Conservation (phyloP, 2,113 vertebrate species). For the Sakesphorus luctuosus region DNA sequence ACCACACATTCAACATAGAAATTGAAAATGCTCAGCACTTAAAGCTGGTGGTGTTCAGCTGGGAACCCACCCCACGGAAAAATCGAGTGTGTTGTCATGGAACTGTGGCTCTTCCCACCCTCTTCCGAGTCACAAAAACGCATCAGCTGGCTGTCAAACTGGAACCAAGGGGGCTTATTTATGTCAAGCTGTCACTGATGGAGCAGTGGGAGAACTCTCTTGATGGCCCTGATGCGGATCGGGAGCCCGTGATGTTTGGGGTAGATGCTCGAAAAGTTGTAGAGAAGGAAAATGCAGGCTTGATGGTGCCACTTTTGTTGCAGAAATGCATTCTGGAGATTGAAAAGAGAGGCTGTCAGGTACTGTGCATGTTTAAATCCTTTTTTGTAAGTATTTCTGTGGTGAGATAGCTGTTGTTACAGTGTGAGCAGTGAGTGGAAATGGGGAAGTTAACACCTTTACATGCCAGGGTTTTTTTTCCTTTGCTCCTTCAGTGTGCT, state of each 20-base stretch:
- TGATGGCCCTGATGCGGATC: constrained; percentile 77
- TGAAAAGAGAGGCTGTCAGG: constrained; percentile 97
- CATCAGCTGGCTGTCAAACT: constrained; percentile 95
- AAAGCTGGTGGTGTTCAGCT: constrained; percentile 96
- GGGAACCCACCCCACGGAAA: constrained; percentile 90
- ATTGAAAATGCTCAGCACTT: constrained; percentile 97
- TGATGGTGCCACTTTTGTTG: constrained; percentile 91
- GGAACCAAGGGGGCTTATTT: constrained; percentile 95
- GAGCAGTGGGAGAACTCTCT: constrained; percentile 96
- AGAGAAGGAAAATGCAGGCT: constrained; percentile 88
- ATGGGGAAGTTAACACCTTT: neutral
- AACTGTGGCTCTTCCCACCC: constrained; percentile 88
- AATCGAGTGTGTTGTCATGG: constrained; percentile 95
- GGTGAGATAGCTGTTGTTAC: neutral
- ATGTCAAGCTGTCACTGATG: constrained; percentile 93
- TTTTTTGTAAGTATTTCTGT: neutral
- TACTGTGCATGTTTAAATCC: constrained; percentile 67
- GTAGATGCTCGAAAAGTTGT: constrained; percentile 91
- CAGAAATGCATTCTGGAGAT: constrained; percentile 95
- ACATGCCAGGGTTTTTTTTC: neutral
- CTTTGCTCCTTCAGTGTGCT: neutral
- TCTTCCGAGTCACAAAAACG: constrained; percentile 89
- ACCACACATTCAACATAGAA: constrained; percentile 98
- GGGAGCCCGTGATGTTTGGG: constrained; percentile 88
- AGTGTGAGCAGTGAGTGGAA: neutral